These are phyloP conservation scores for Drosophila borealis DNA, from an alignment of 2,888 invertebrate genomes.

Conservation along the genomic window DNA sequence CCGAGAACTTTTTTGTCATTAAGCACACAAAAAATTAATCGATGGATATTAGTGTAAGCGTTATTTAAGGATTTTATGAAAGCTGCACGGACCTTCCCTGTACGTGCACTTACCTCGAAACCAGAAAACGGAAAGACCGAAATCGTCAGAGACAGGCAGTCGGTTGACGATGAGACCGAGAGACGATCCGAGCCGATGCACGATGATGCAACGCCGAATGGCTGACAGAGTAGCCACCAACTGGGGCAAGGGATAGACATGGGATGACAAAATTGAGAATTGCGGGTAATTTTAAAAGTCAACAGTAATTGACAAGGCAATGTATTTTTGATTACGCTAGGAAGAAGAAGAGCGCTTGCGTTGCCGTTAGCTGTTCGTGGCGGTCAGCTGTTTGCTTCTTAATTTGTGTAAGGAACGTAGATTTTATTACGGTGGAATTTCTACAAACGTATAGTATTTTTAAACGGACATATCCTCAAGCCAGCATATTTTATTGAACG, in stretches of 20 bases:
- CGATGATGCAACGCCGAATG: constrained; percentile 58
- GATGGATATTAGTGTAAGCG: constrained; percentile 68
- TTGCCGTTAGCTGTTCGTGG: constrained; percentile 5
- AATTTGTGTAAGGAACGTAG: background rate
- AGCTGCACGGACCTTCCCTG: constrained; percentile 59
- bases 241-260: constrained; percentile 29
- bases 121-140: constrained; percentile 85
- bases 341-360: constrained; percentile 6
- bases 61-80: constrained; percentile 73
- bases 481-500: too few species aligned
- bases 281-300: constrained; percentile 45
- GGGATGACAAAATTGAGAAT: constrained; percentile 30
- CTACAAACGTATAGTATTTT: too few species aligned
- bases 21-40: constrained; percentile 41
- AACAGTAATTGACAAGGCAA: constrained; percentile 21
- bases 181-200: constrained; percentile 40
- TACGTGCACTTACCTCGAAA: constrained; percentile 85
- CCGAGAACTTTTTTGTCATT: constrained; percentile 28
- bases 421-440: background rate
- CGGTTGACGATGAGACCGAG: constrained; percentile 45
- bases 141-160: constrained; percentile 59
- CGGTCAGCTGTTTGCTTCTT: background rate
- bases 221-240: constrained; percentile 54
- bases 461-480: too few species aligned
- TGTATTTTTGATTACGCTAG: constrained; percentile 14